A percentile compares a stretch with the other conserved stretches of the same genome.
These are phyloP conservation scores for Lacanobia wlatinum DNA, from an alignment of 2,888 invertebrate genomes.

Conservation along the genomic window DNA sequence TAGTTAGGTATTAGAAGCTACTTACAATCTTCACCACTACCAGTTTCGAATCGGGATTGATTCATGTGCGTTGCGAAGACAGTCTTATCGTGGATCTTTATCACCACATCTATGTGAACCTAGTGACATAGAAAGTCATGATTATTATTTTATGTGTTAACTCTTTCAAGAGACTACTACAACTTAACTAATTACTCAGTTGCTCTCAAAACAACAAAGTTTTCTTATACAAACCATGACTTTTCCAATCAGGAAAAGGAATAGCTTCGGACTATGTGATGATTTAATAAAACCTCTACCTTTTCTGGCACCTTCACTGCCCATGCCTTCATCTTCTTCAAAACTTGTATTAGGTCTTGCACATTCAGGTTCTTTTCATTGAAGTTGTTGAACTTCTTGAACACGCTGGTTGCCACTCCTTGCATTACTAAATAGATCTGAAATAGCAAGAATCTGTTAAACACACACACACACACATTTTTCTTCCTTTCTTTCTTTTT, in stretches of 20 bases:
- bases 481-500: no score
- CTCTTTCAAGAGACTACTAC: no score
- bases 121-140: constrained; percentile 69
- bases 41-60: constrained; percentile 91
- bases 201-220: no score
- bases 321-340: constrained; percentile 87
- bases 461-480: no score
- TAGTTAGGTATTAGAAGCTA: constrained; percentile 48
- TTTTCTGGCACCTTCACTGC: constrained; percentile 88
- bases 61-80: constrained; percentile 93
- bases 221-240: no score
- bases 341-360: constrained; percentile 78
- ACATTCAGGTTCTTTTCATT: constrained; percentile 80
- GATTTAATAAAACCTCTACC: constrained; percentile 48
- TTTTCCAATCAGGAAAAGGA: no score
- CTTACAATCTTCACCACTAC: constrained; percentile 92
- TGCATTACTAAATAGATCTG: constrained; percentile 92
- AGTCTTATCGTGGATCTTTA: constrained; percentile 92
- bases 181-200: no score
- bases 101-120: constrained; percentile 92
- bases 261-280: no score
- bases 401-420: constrained; percentile 84
- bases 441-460: constrained; percentile 35
- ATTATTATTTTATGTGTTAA: no score
- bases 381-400: constrained; percentile 82